Percentiles rank a stretch among this genome's conserved stretches.
phyloP scores from a whole-genome alignment of 2,113 vertebrate genomes.

The Nerophis ophidion region DNA sequence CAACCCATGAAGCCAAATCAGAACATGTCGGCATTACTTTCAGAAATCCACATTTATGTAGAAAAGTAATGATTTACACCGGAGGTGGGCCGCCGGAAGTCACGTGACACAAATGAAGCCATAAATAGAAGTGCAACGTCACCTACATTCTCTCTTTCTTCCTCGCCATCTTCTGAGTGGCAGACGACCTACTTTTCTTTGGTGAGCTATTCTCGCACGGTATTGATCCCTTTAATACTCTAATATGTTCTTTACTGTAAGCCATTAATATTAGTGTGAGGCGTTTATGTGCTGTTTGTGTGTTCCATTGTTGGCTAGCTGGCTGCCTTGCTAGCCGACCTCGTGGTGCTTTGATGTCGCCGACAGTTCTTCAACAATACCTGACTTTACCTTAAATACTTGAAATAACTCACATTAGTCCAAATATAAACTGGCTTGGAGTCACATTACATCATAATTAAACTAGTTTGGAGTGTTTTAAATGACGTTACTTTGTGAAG shows the following conservation, averaged over 20 bases:
- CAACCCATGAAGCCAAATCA: too few species aligned
- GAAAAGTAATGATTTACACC: not conserved
- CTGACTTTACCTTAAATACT: too few species aligned
- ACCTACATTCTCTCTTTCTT: slow-evolving; percentile 1
- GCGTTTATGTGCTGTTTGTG: slow-evolving; percentile 6
- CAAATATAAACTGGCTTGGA: too few species aligned
- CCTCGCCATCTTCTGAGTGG: rapidly evolving
- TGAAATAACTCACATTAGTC: not conserved
- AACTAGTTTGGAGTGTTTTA: too few species aligned
- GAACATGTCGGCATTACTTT: too few species aligned
- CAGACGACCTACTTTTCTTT: too few species aligned
- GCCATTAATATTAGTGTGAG: not conserved
- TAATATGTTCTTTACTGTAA: not conserved
- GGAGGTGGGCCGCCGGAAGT: not conserved
- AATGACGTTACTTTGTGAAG: too few species aligned
- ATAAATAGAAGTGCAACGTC: slow-evolving; percentile 47
- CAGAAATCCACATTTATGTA: too few species aligned
- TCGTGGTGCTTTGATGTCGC: slow-evolving; percentile 13
- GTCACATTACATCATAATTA: too few species aligned
- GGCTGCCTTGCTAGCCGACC: slow-evolving; percentile 17
- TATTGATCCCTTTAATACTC: rapidly evolving
- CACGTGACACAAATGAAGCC: slow-evolving; percentile 65
- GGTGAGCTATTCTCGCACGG: rapidly evolving
- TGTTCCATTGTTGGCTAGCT: not conserved
- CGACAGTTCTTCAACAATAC: not conserved